Conservation (phyloP, 2,797 vertebrate genomes). For the Aulostomus chinensis region DNA sequence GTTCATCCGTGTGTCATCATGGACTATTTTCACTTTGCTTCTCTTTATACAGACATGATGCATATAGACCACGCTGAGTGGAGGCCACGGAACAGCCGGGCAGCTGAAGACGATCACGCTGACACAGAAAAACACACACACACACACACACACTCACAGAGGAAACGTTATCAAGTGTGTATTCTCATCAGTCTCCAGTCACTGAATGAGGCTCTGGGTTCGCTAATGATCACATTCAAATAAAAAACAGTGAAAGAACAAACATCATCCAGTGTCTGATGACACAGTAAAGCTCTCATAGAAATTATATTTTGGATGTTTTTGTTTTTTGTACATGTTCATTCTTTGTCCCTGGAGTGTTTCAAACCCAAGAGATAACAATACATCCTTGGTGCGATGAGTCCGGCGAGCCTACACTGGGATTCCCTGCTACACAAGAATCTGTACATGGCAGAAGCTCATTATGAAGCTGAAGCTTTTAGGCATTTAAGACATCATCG, state of each 20-base stretch:
- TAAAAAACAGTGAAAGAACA: slow-evolving; percentile 32
- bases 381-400: slow-evolving; percentile 30
- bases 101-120: slow-evolving; percentile 32
- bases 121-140: too few species aligned
- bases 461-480: slow-evolving; percentile 71
- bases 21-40: slow-evolving; percentile 32
- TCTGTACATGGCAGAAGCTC: slow-evolving; percentile 52
- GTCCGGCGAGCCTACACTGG: slow-evolving; percentile 54
- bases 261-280: slow-evolving; percentile 37
- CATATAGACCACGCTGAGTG: slow-evolving; percentile 15
- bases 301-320: slow-evolving; percentile 26
- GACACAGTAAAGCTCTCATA: slow-evolving; percentile 39
- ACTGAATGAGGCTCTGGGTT: slow-evolving; percentile 27
- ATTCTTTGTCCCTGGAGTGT: slow-evolving; percentile 22
- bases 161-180: not conserved
- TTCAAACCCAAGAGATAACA: slow-evolving; percentile 28
- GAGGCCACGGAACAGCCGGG: slow-evolving; percentile 13
- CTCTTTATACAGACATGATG: slow-evolving; percentile 33
- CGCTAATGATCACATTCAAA: slow-evolving; percentile 43
- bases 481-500: slow-evolving; percentile 68
- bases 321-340: slow-evolving; percentile 5
- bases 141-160: too few species aligned
- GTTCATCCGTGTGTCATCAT: slow-evolving; percentile 26
- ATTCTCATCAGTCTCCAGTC: slow-evolving; percentile 24
- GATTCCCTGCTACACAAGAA: slow-evolving; percentile 53